A percentile compares a stretch with the other conserved stretches of the same genome.
These are phyloP conservation scores for Psophia crepitans DNA, from an alignment of 2,113 vertebrate genomes.

Conservation along the genomic window DNA sequence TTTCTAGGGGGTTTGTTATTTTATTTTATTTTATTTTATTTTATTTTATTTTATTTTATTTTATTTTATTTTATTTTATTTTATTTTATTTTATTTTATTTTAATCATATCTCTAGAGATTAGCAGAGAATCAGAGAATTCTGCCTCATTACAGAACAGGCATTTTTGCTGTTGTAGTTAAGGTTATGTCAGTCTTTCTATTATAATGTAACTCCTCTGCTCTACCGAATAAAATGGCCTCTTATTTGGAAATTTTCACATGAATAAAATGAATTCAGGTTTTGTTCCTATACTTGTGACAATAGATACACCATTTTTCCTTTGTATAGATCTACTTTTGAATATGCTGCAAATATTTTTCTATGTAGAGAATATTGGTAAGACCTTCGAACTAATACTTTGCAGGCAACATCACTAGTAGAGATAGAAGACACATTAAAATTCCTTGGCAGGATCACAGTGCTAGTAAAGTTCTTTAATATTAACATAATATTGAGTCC, in stretches of 20 bases:
- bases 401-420: neutral
- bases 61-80: neutral
- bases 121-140: constrained; percentile 3
- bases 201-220: neutral
- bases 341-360: neutral
- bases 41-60: neutral
- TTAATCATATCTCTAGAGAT: neutral
- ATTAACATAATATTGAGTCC: constrained; percentile 64
- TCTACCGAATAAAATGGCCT: neutral
- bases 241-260: neutral
- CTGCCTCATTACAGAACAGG: constrained; percentile 28
- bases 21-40: neutral
- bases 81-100: neutral
- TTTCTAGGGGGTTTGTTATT: neutral
- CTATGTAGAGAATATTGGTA: neutral
- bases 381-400: neutral
- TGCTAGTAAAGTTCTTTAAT: constrained; percentile 30
- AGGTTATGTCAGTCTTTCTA: neutral
- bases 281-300: neutral
- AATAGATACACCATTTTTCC: neutral
- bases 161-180: neutral
- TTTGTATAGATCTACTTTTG: neutral
- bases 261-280: neutral
- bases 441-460: neutral
- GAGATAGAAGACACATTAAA: neutral